Base-by-base conservation (phyloP, 2,797 vertebrate genomes). In the Myoxocephalus aenaeus region DNA sequence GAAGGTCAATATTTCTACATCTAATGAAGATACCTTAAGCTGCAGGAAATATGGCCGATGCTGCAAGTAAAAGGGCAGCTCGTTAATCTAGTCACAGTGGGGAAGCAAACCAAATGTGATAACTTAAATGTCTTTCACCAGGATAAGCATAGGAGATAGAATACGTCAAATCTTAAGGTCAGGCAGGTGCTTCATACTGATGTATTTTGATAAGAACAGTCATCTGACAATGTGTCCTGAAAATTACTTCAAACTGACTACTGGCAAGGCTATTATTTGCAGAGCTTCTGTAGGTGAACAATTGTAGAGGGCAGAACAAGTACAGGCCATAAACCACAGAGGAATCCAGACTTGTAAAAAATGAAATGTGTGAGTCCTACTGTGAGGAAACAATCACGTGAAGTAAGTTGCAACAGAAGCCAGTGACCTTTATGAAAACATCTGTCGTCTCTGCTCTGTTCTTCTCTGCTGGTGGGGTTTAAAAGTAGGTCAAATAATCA, bases 1-100 rank as follows among this genome's bases (percentile, higher is more conserved):
- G 93, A 96, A 95, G 95, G 95, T 96, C 95, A 95, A 93, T 94
- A 95, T 95, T 94, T 95, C 92, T 94, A 88, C 89, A 90, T 92
- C 93, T 95, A 95, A 96, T 95, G 94, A 95, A 95, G 93, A 95
- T 94, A 93, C 90, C 93, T 89, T 89, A 92, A 91, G 90, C 92
- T 84, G 86, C 81, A 89, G 90, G 89, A 96, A 95, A 95, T 95
- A 96, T 96, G 90, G 93, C 82, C 87, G 71, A 91, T 62, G 94
- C 89, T 95, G 84, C 85, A 86, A 80, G 87, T 86, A 90, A 96
- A 96, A 96, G 95, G 95, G 93, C 95, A 96, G 82, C 93, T 96
- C 95, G 89, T 96, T 96, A 95, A 96, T 96, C 95, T 95, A 89
- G 90, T 90, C 92, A 85, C 92, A 92, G 92, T 72, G 82, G 86